Evolutionary conservation across 2,797 vertebrate species (phyloP), one percentile per base, ranked within the genome.

Genomic region (Ptychadena robeensis): DNA sequence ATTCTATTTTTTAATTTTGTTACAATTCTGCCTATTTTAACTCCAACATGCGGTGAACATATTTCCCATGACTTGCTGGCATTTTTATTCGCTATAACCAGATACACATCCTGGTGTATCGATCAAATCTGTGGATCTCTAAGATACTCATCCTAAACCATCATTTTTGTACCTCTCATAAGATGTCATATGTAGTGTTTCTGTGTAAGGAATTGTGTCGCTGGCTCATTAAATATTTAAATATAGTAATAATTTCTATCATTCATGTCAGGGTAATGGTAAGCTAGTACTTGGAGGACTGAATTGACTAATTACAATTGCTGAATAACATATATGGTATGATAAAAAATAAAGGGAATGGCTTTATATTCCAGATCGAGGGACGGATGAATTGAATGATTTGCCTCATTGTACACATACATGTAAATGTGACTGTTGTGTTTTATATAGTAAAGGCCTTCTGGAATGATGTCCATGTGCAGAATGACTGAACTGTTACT

Each of bases 191-290:
- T 78, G 37, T 69, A 53, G 74, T 85, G 84, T 70, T 87, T 77
- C 79, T 90, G 86, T 80, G 82, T 90, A 91, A 88, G 86, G 82
- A 86, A 88, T 86, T 88, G 87, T 89, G 87, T 87, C 88, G 79
- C 87, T 86, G 88, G 79, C 86, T 76, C 84, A 87, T 87, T 85
- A 90, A 87, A 86, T 90, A 89, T 88, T 89, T 85, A 91, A 90
- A 84, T 72, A 86, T 87, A 80, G 89, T 89, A 85, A 87, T 89
- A 87, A 89, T 90, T 91, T 89, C 88, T 87, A 87, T 90, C 88
- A 86, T 88, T 84, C 85, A 83, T 79, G 87, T 88, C 88, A 90
- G 78, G 83, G 86, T 90, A 89, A 92, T 87, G 66, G 73, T 59
- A 61, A 71, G 63, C 73, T 44, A 75, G 72, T 65, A 32, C 22